Base-by-base conservation (phyloP, 2,113 vertebrate species). In the Plotosus lineatus region DNA sequence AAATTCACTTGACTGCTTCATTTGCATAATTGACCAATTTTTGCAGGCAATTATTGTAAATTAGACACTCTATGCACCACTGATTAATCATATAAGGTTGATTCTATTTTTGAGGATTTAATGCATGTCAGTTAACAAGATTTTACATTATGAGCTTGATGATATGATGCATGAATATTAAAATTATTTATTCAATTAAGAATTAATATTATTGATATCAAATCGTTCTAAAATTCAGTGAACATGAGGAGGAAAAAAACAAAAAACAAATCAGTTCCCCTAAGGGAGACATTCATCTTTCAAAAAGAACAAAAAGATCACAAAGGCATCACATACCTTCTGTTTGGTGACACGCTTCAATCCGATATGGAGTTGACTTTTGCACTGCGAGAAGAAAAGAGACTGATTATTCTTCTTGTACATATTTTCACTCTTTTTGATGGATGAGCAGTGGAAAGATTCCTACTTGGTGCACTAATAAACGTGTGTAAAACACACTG, bases 311-410 rank as follows among this genome's bases (percentile, higher is more conserved):
- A 28, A 15, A 9, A 28, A 48, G 11, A 28, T 48, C 26, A n/a
- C 12, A 33, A 61, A 84, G 8, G 19, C 21, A 17, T 14, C 46
- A 86, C 87, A 2, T 89, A 90, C 89, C 89, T 84, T 79, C 71
- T 87, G 87, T 66, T 90, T 91, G 53, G 86, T 51, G 74, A 82
- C 80, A 63, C 89, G 89, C 40, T 87, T 91, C 79, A 87, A n/a
- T 84, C 74, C 80, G n/a, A 88, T 85, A 38, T 75, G 83, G 10
- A 85, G 80, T 75, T 88, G 88, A 80, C 81, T 82, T 69, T 84
- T 85, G 74, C 82, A 85, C 86, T 90, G 85, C 74, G 50, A 63
- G 19, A 55, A 72, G 55, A 42, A 36, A 28, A 78, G 65, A 61
- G 0, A 82, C 17, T 50, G 51, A 77, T 72, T 71, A 63, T 40